These are phyloP conservation scores for Trissonchulus latispiculum DNA, from an alignment of 2,888 invertebrate genomes.

Conservation along the genomic window DNA sequence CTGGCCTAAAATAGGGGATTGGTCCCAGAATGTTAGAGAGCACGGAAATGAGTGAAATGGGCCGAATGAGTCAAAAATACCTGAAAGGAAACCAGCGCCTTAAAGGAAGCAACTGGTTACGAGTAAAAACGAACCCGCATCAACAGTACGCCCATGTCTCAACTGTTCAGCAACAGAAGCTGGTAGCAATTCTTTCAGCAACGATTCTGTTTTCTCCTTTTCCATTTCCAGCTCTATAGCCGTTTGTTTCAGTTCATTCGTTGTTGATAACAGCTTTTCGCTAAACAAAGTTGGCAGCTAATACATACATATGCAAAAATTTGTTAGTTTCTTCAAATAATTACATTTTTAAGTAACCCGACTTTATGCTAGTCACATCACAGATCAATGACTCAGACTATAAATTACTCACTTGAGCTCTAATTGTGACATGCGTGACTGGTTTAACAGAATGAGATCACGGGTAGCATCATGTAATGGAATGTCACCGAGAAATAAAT, in stretches of 20 bases:
- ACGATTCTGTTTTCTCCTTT: constrained; percentile 43
- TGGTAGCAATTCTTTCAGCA: constrained; percentile 46
- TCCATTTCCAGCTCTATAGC: constrained; percentile 39
- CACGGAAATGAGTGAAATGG: too few species aligned
- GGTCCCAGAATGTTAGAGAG: too few species aligned
- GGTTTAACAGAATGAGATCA: constrained; percentile 42
- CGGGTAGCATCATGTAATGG: constrained; percentile 41
- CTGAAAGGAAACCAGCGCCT: neutral
- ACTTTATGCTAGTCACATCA: too few species aligned
- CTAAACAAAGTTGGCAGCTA: too few species aligned
- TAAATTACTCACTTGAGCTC: constrained; percentile 35
- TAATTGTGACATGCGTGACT: constrained; percentile 39
- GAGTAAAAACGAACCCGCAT: constrained; percentile 31
- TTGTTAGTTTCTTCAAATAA: neutral
- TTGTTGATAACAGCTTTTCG: constrained; percentile 46
- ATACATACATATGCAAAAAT: neutral
- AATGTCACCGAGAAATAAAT: constrained; percentile 39
- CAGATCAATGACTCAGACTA: too few species aligned
- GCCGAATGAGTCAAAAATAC: too few species aligned
- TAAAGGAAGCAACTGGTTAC: neutral
- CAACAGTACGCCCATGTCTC: constrained; percentile 42
- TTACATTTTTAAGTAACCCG: neutral
- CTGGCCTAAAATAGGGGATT: constrained; percentile 38
- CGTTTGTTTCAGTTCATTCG: constrained; percentile 43
- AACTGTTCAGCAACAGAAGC: constrained; percentile 43